Evolutionary conservation across 2,888 invertebrate species (phyloP).

Genomic region (Pollenia griseotomentosa): DNA sequence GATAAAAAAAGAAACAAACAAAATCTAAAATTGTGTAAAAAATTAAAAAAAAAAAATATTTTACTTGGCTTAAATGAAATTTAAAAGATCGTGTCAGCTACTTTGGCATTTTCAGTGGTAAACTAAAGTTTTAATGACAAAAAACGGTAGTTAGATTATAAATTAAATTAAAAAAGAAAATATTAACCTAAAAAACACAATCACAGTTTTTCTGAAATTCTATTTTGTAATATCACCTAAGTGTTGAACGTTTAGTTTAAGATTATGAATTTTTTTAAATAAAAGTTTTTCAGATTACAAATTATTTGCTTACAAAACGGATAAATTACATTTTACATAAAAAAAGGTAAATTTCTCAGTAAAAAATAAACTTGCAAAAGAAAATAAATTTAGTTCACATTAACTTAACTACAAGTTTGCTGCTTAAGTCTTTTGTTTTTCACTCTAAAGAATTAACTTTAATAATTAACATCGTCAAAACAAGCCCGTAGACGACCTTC

Average conservation of each 20-base stretch:
- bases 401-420: constrained; percentile 73
- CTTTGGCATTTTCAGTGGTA: neutral
- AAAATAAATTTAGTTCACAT: constrained; percentile 8
- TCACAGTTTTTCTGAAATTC: constrained; percentile 21
- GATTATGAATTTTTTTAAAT: constrained; percentile 45
- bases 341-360: constrained; percentile 49
- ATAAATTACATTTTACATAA: constrained; percentile 27
- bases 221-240: neutral
- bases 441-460: neutral
- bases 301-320: neutral
- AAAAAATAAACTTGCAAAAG: constrained; percentile 14
- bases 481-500: constrained; percentile 46
- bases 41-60: constrained; percentile 37
- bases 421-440: constrained; percentile 77
- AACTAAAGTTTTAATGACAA: constrained; percentile 9
- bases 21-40: constrained; percentile 8
- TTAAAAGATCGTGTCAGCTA: constrained; percentile 14
- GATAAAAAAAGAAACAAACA: constrained; percentile 43
- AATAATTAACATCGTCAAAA: neutral
- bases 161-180: constrained; percentile 45
- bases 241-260: neutral
- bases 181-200: constrained; percentile 25
- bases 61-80: constrained; percentile 41
- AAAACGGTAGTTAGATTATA: constrained; percentile 55
- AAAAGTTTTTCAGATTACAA: neutral